Evolutionary conservation across 2,797 vertebrate species (phyloP).

Genomic region (Lacerta bilineata): DNA sequence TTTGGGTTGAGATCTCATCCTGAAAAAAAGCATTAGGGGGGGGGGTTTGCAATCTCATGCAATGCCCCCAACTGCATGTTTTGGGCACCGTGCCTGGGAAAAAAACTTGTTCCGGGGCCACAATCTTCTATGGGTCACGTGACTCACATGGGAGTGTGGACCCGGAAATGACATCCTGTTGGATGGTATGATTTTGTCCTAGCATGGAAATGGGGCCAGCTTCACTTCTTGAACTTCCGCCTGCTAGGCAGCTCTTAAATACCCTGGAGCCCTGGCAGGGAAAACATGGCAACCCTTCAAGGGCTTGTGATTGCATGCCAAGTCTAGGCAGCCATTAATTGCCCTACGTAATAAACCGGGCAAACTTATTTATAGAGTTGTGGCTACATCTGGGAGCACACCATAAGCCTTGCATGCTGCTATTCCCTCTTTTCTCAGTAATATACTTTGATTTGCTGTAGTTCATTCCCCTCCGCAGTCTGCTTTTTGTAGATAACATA

Average conservation of each 20-base stretch:
- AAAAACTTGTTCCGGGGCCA: too few relatives aligned
- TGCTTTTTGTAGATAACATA: slow-evolving; percentile 80
- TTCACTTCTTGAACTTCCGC: not conserved
- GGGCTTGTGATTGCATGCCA: slow-evolving; percentile 57
- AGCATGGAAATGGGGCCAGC: not conserved
- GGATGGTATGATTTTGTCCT: not conserved
- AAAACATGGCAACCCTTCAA: slow-evolving; percentile 3
- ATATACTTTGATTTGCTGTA: slow-evolving; percentile 76
- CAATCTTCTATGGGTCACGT: too few relatives aligned
- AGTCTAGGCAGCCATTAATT: slow-evolving; percentile 63
- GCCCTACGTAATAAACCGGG: slow-evolving; percentile 46
- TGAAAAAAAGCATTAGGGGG: too few relatives aligned
- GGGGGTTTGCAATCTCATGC: too few relatives aligned
- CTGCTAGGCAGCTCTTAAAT: not conserved
- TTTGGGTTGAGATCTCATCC: too few relatives aligned
- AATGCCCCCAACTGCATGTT: too few relatives aligned
- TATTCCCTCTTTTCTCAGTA: slow-evolving; percentile 67
- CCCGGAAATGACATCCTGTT: too few relatives aligned
- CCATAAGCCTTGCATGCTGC: slow-evolving; percentile 64
- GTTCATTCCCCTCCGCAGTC: slow-evolving; percentile 79
- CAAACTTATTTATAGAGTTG: slow-evolving; percentile 70
- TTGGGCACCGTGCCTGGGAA: too few relatives aligned
- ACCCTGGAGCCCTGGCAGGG: not conserved
- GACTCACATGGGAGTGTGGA: too few relatives aligned
- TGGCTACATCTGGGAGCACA: slow-evolving; percentile 59